phyloP scores from a whole-genome alignment of 2,113 vertebrate species.

The Boulengerochromis microlepis region DNA sequence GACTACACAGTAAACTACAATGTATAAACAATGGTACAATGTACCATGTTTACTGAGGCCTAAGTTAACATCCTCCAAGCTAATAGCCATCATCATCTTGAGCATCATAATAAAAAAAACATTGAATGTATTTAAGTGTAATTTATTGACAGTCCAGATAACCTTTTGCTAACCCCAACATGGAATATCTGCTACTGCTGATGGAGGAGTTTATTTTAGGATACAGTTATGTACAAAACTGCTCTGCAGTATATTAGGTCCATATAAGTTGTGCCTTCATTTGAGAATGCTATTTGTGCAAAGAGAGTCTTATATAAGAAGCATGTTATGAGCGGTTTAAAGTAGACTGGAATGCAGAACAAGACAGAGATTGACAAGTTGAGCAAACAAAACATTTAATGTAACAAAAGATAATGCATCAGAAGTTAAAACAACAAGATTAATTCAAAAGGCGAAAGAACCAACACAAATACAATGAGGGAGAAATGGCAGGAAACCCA shows the following conservation, averaged over 20 bases:
- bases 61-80: background rate
- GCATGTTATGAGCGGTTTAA: background rate
- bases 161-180: background rate
- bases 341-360: background rate
- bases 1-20: background rate
- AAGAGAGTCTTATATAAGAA: background rate
- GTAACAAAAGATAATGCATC: background rate
- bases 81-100: background rate
- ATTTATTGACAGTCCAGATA: background rate
- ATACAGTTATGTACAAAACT: background rate
- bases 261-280: background rate
- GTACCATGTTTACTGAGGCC: background rate
- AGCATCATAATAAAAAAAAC: background rate
- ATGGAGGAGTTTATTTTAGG: background rate
- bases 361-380: background rate
- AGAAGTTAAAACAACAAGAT: background rate
- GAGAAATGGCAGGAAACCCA: background rate
- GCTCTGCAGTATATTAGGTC: background rate
- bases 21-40: background rate
- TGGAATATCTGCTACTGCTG: background rate
- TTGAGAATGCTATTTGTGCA: background rate
- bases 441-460: background rate
- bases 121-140: background rate
- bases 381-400: background rate
- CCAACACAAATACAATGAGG: background rate